Percentiles rank a stretch among this genome's conserved stretches.
phyloP scores from a whole-genome alignment of 1,140 invertebrate species.

The Drosophila bocqueti region DNA sequence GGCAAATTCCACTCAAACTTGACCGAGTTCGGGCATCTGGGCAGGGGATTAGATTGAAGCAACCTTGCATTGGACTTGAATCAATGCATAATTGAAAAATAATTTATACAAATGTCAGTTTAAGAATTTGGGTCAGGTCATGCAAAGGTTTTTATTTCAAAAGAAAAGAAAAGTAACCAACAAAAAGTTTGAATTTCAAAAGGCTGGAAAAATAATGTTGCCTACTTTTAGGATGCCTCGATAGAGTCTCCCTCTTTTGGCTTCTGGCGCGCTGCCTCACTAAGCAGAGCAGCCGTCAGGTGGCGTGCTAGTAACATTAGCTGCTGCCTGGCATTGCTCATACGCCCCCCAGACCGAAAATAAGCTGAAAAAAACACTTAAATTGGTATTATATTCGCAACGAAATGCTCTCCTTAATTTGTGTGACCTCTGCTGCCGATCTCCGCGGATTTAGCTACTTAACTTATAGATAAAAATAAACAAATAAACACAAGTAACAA shows the following conservation, averaged over 20 bases:
- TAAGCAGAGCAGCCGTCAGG: neutral
- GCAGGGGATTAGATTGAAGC: constrained; percentile 55
- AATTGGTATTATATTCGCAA: constrained; percentile 24
- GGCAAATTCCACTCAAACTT: constrained; percentile 57
- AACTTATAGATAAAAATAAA: constrained; percentile 48
- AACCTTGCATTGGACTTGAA: constrained; percentile 42
- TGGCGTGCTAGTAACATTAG: constrained; percentile 11
- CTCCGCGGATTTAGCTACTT: constrained; percentile 54
- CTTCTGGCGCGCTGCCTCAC: no score
- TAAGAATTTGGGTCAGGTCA: neutral
- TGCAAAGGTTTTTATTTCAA: neutral
- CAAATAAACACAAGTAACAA: constrained; percentile 24
- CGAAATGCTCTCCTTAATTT: constrained; percentile 57
- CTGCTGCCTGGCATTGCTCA: constrained; percentile 47
- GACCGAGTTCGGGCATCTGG: constrained; percentile 49
- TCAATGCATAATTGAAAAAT: neutral
- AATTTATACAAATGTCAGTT: constrained; percentile 20
- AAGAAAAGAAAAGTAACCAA: neutral
- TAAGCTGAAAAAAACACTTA: constrained; percentile 3
- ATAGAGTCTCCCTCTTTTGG: constrained; percentile 22
- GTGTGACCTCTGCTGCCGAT: constrained; percentile 56
- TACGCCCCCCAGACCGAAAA: constrained; percentile 43
- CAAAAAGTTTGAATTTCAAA: neutral
- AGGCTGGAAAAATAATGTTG: neutral
- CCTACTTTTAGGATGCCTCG: constrained; percentile 8